Evolutionary conservation across 2,113 vertebrate genomes (phyloP).

Genomic region (Centrocercus urophasianus): DNA sequence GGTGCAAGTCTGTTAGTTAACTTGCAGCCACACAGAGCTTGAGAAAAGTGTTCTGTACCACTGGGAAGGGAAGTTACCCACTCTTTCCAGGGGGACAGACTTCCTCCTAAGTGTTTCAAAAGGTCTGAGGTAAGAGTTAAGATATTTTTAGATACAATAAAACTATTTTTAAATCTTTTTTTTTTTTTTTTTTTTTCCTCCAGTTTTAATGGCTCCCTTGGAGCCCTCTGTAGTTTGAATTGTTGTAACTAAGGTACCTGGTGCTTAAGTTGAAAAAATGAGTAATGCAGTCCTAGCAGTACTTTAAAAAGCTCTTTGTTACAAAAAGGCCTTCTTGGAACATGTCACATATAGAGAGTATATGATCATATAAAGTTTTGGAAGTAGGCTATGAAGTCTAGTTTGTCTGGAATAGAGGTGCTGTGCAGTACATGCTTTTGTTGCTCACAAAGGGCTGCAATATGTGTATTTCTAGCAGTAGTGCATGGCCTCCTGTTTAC

Average conservation of each 20-base stretch:
- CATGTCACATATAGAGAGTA: not conserved
- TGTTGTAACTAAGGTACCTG: constrained; percentile 1
- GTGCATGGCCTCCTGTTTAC: not conserved
- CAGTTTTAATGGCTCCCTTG: not conserved
- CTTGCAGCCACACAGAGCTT: not conserved
- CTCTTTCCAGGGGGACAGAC: not conserved
- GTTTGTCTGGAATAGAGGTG: not conserved
- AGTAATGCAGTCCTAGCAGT: not conserved
- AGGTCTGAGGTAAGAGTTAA: constrained; percentile 13
- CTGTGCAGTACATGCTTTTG: not conserved
- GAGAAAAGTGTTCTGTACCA: not conserved
- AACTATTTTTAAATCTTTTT: not conserved
- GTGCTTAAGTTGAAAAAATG: constrained; percentile 5
- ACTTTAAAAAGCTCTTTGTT: constrained; percentile 16
- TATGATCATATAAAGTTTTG: not conserved
- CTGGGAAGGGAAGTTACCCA: not conserved
- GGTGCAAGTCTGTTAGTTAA: not conserved
- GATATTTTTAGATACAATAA: constrained; percentile 2
- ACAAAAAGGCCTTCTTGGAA: not conserved
- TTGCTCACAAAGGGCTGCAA: not conserved
- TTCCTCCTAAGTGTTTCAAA: not conserved
- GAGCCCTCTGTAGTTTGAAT: not conserved
- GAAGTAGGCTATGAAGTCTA: constrained; percentile 24
- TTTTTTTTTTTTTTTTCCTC: too few species aligned
- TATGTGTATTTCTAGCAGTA: not conserved